phyloP scores from a whole-genome alignment of 2,888 invertebrate genomes.

The Hyles lineata region DNA sequence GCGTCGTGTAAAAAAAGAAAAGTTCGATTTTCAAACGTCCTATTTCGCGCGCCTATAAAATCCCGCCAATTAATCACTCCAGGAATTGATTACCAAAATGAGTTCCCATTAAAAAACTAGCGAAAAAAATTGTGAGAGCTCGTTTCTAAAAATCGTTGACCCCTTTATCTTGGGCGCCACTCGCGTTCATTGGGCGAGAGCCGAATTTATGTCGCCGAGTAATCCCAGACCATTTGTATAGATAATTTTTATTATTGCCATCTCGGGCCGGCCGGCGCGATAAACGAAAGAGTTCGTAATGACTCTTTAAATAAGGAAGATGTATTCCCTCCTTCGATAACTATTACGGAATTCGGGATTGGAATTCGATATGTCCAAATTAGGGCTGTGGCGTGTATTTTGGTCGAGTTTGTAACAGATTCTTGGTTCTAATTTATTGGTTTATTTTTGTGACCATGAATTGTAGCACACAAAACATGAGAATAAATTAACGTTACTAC shows the following conservation, averaged over 20 bases:
- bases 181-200: constrained; percentile 79
- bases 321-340: constrained; percentile 82
- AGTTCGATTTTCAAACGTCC: constrained; percentile 1
- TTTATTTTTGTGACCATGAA: neutral
- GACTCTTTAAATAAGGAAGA: constrained; percentile 85
- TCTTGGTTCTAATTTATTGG: neutral
- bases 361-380: constrained; percentile 51
- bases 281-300: constrained; percentile 83
- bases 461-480: no score
- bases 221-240: constrained; percentile 84
- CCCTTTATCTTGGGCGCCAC: constrained; percentile 77
- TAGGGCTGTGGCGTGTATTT: constrained; percentile 57
- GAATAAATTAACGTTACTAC: neutral
- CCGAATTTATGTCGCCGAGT: constrained; percentile 84
- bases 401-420: neutral
- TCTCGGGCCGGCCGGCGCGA: constrained; percentile 78
- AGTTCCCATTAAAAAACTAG: constrained; percentile 48
- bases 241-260: constrained; percentile 86
- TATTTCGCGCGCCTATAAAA: neutral
- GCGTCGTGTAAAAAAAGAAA: neutral
- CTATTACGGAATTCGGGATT: constrained; percentile 68
- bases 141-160: constrained; percentile 79
- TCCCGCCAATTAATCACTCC: constrained; percentile 2
- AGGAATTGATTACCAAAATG: constrained; percentile 13
- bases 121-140: constrained; percentile 60